phyloP scores from a whole-genome alignment of 2,888 invertebrate genomes.

The Nomada fucata region DNA sequence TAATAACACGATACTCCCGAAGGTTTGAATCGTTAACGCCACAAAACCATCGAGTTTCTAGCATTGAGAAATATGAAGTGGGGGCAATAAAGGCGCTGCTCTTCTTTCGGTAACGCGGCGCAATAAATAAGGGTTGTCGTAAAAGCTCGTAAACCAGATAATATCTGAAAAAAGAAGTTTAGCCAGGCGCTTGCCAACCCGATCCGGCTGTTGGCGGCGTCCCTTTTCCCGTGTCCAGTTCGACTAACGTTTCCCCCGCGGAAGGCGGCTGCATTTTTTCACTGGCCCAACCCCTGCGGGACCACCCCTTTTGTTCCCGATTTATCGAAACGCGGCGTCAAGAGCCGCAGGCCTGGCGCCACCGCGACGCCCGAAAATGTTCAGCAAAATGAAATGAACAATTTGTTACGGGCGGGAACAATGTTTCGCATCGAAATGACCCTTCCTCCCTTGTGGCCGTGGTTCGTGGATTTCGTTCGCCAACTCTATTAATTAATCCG shows the following conservation, averaged over 20 bases:
- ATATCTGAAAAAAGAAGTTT: slow-evolving; percentile 70
- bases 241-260: slow-evolving; percentile 60
- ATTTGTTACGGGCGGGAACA: slow-evolving; percentile 76
- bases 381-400: slow-evolving; percentile 79
- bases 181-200: slow-evolving; percentile 53
- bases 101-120: slow-evolving; percentile 55
- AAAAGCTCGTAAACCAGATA: slow-evolving; percentile 75
- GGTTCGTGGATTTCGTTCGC: slow-evolving; percentile 55
- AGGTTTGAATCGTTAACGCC: background rate
- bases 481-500: slow-evolving; percentile 70
- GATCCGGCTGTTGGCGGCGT: slow-evolving; percentile 50
- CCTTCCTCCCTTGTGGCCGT: slow-evolving; percentile 66
- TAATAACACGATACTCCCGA: background rate
- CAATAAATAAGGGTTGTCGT: slow-evolving; percentile 76
- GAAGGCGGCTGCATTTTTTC: slow-evolving; percentile 63
- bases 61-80: background rate
- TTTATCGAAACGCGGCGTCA: slow-evolving; percentile 66
- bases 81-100: slow-evolving; percentile 55
- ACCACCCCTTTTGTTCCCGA: slow-evolving; percentile 47
- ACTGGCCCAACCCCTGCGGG: background rate
- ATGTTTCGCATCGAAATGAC: slow-evolving; percentile 59
- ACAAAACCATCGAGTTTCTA: background rate
- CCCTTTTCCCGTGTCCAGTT: slow-evolving; percentile 50
- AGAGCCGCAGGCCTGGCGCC: slow-evolving; percentile 55
- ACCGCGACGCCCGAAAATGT: slow-evolving; percentile 74